A percentile compares a stretch with the other conserved stretches of the same genome.
Evolutionary conservation across 2,888 invertebrate species (phyloP).

Genomic region (Tenthredo amoena): DNA sequence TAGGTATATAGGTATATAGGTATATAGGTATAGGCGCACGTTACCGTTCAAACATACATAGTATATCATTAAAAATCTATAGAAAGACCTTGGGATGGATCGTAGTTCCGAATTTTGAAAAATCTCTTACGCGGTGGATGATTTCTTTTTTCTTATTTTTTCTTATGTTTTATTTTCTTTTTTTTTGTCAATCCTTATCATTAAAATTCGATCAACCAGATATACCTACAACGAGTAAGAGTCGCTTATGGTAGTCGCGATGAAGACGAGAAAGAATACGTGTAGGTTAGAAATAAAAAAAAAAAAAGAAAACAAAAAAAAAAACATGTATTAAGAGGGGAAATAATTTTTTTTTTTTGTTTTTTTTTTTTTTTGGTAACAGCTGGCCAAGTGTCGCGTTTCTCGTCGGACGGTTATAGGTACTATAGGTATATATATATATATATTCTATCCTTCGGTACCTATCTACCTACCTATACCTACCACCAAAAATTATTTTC

Average conservation of each 20-base stretch:
- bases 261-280: background rate
- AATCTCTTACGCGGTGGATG: too few relatives aligned
- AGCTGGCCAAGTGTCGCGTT: constrained; percentile 63
- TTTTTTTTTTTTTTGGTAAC: constrained; percentile 52
- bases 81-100: too few relatives aligned
- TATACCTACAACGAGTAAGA: too few relatives aligned
- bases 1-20: background rate
- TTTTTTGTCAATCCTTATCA: too few relatives aligned
- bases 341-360: constrained; percentile 16
- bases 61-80: too few relatives aligned
- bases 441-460: background rate
- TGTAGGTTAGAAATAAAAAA: background rate
- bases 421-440: background rate
- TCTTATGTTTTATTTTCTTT: too few relatives aligned
- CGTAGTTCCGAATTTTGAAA: too few relatives aligned
- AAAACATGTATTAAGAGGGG: background rate
- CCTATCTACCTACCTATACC: background rate
- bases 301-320: background rate
- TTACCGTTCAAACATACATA: background rate
- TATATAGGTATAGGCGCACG: background rate
- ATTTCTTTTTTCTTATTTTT: too few relatives aligned
- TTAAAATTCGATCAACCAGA: too few relatives aligned
- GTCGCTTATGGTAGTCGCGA: too few relatives aligned
- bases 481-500: constrained; percentile 57
- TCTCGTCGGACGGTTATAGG: constrained; percentile 50